Conservation (phyloP, 2,888 invertebrate genomes). For the Limnephilus rhombicus region DNA sequence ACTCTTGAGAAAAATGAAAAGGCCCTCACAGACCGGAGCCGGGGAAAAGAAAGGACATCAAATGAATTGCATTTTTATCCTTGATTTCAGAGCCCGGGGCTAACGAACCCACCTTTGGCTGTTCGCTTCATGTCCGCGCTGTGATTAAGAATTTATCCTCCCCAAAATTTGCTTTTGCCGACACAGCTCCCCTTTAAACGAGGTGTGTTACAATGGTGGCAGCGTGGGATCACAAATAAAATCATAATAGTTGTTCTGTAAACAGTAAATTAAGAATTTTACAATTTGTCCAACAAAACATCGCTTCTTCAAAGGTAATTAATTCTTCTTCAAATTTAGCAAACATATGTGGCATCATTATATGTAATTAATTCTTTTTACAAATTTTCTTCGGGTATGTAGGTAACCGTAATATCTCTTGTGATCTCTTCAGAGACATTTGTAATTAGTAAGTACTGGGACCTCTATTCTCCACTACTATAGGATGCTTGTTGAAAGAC, state of each 20-base stretch:
- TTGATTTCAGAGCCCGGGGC: conserved; percentile 52
- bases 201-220: neutral
- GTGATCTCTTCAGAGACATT: too few relatives aligned
- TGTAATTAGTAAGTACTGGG: too few relatives aligned
- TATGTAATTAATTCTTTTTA: too few relatives aligned
- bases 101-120: conserved; percentile 58
- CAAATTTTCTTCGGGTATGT: too few relatives aligned
- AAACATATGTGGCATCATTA: too few relatives aligned
- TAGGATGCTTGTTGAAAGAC: too few relatives aligned
- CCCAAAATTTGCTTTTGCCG: conserved; percentile 48
- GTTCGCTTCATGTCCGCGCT: conserved; percentile 41
- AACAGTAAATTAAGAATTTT: too few relatives aligned
- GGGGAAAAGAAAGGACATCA: conserved; percentile 22
- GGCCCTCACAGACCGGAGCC: neutral
- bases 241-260: neutral
- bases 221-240: neutral
- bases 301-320: too few relatives aligned
- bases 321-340: too few relatives aligned
- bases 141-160: conserved; percentile 55
- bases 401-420: too few relatives aligned
- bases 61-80: conserved; percentile 56
- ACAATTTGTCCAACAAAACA: too few relatives aligned
- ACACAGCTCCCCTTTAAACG: conserved; percentile 30
- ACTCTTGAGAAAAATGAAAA: conserved; percentile 10
- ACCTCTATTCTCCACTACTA: too few relatives aligned